Conservation (phyloP, 2,113 vertebrate genomes). For the Lasiurus borealis region DNA sequence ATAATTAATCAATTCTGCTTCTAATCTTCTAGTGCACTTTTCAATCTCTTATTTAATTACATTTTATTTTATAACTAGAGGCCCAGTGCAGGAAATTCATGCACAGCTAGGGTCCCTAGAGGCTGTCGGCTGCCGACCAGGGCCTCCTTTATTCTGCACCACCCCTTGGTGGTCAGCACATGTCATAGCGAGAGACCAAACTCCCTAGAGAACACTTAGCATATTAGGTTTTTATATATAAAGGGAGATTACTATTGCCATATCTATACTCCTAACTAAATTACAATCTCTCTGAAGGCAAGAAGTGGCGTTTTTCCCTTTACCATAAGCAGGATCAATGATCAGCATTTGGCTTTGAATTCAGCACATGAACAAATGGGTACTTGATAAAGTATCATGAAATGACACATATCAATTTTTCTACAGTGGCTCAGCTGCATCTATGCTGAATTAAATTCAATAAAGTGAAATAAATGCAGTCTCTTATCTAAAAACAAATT, state of each 20-base stretch:
- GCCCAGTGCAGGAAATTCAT: too few species aligned
- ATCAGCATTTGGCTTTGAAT: slow-evolving; percentile 50
- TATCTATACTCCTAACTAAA: slow-evolving; percentile 36
- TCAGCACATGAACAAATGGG: slow-evolving; percentile 42
- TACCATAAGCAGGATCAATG: not conserved
- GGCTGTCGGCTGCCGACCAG: too few species aligned
- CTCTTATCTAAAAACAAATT: slow-evolving; percentile 45
- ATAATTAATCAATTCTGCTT: not conserved
- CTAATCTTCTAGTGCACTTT: not conserved
- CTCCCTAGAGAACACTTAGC: too few species aligned
- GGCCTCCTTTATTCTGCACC: too few species aligned
- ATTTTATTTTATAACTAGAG: slow-evolving; percentile 37
- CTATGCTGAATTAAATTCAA: slow-evolving; percentile 41
- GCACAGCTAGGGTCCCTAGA: too few species aligned
- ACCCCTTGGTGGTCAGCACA: too few species aligned
- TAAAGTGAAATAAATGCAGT: not conserved
- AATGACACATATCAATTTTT: slow-evolving; percentile 15
- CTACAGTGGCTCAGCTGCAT: not conserved
- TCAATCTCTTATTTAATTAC: not conserved
- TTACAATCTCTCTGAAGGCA: not conserved
- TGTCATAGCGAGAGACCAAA: too few species aligned
- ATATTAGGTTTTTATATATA: too few species aligned
- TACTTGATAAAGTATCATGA: slow-evolving; percentile 32
- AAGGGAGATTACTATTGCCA: not conserved
- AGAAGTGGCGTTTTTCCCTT: not conserved